Base-by-base conservation (phyloP, 1,140 invertebrate species). In the Luehdorfia chinensis region DNA sequence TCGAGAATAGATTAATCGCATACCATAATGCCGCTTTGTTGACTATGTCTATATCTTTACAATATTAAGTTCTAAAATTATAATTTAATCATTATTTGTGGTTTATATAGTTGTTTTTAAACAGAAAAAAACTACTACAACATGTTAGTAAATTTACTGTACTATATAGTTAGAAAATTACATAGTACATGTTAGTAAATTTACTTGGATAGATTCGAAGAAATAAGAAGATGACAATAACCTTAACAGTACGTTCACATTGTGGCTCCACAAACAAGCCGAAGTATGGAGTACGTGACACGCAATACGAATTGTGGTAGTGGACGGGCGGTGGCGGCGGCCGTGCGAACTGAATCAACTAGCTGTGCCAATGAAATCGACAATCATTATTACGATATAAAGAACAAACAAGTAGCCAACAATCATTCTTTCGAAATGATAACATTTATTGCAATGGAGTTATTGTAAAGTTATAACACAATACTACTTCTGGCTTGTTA, bases 191-290 rank as follows among this genome's bases (percentile, higher is more conserved):
- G n/a, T n/a, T n/a, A n/a, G n/a, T n/a, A n/a, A n/a, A n/a, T n/a
- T n/a, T 21, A 6, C 11, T 11, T 21, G 5, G 11, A 33, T 41
- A 39, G 8, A 46, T 48, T 50, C 44, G 36, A 50, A 51, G 44
- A 55, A 50, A 39, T 54, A 56, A 55, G 45, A 48, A 51, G 16
- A 43, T 49, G 54, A 55, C 56, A 59, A 59, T 55, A 57, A 57
- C 46, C 34, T 44, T 28, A 51, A 34, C 52, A 47, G 66, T 52
- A 63, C 54, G 58, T 56, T 56, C 47, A 54, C 48, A 53, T 53
- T 44, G 58, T 52, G 51, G 45, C 39, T 48, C 47, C 47, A 45
- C 59, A 72, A 75, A 66, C 69, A 72, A 75, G 55, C 57, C 56
- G 47, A 61, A 60, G 54, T 30, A 57, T 53, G 47, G 32, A 47